phyloP scores from a whole-genome alignment of 2,888 invertebrate species.

The Cancer borealis region DNA sequence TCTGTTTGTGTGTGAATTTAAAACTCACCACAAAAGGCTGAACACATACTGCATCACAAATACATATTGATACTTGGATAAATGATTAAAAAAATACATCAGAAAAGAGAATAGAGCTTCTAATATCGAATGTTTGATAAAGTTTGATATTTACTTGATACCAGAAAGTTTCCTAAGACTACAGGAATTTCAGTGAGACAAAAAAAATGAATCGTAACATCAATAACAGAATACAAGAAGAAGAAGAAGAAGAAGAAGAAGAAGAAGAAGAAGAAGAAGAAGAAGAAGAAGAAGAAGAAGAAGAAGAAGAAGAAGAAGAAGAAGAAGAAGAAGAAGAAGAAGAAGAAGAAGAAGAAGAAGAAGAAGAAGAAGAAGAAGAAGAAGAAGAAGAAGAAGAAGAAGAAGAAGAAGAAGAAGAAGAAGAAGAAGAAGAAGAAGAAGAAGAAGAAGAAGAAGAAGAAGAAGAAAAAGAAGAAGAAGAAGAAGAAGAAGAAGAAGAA shows the following conservation, averaged over 20 bases:
- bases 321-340: not conserved
- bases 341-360: not conserved
- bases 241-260: not conserved
- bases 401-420: not conserved
- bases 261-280: not conserved
- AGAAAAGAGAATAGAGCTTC: too few relatives aligned
- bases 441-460: too few relatives aligned
- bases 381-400: not conserved
- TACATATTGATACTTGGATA: not conserved
- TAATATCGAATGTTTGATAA: too few relatives aligned
- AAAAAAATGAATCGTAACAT: too few relatives aligned
- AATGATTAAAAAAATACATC: not conserved
- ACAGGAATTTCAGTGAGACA: too few relatives aligned
- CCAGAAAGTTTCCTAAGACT: too few relatives aligned
- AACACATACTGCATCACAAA: not conserved
- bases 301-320: not conserved
- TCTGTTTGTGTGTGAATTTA: not conserved
- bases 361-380: not conserved
- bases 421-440: too few relatives aligned
- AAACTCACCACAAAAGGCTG: not conserved
- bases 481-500: not conserved
- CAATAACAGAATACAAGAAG: not conserved
- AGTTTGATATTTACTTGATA: too few relatives aligned
- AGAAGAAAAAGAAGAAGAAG: too few relatives aligned
- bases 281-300: not conserved